Percentiles rank a stretch among this genome's conserved stretches.
phyloP scores from a whole-genome alignment of 2,888 invertebrate genomes.

The Microplitis manilae region DNA sequence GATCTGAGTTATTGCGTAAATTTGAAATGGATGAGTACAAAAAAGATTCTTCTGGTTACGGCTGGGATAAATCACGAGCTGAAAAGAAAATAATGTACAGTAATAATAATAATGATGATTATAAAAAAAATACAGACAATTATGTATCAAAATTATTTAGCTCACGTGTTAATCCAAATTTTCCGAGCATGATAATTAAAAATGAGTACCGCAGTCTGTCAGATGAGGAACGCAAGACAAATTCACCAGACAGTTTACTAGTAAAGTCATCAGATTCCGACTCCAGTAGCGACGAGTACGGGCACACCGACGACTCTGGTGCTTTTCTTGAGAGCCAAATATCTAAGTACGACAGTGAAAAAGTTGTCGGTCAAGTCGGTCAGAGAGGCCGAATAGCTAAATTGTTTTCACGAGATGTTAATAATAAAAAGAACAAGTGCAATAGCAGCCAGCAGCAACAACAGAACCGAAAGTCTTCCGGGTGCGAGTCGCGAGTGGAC shows the following conservation, averaged over 20 bases:
- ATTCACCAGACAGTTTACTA: constrained; percentile 70
- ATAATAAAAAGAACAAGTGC: constrained; percentile 31
- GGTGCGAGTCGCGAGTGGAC: constrained; percentile 59
- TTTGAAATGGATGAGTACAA: constrained; percentile 56
- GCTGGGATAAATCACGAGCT: constrained; percentile 43
- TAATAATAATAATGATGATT: constrained; percentile 52
- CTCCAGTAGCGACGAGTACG: constrained; percentile 71
- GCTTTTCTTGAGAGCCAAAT: constrained; percentile 72
- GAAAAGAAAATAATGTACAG: constrained; percentile 53
- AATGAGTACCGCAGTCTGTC: constrained; percentile 56
- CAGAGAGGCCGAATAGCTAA: constrained; percentile 64
- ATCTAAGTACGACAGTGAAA: constrained; percentile 61
- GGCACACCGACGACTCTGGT: constrained; percentile 73
- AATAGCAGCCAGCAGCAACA: constrained; percentile 14
- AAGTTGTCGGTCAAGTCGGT: constrained; percentile 39
- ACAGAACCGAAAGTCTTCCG: constrained; percentile 66
- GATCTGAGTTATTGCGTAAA: constrained; percentile 65
- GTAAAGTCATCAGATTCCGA: constrained; percentile 70
- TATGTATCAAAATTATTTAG: neutral
- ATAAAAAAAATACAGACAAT: constrained; percentile 54
- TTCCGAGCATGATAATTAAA: constrained; percentile 40
- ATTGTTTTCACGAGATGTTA: constrained; percentile 61
- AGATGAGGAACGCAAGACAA: constrained; percentile 69
- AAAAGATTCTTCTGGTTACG: constrained; percentile 49
- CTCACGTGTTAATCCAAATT: constrained; percentile 28